These are phyloP conservation scores for Columba livia DNA, from an alignment of 2,113 vertebrate genomes.

Conservation along the genomic window DNA sequence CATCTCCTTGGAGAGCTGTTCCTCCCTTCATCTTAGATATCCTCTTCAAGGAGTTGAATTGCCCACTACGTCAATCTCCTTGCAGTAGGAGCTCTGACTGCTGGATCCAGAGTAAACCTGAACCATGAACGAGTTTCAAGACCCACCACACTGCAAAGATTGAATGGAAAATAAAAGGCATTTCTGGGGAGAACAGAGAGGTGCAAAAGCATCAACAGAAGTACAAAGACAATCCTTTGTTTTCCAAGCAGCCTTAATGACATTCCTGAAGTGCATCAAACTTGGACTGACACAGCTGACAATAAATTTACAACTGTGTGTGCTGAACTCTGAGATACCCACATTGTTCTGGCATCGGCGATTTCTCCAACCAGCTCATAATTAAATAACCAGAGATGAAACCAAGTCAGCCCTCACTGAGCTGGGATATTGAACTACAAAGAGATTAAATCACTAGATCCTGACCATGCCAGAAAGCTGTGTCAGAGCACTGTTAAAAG, in stretches of 20 bases:
- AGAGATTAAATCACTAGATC: too few species aligned
- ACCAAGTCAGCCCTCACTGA: too few species aligned
- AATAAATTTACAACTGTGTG: too few species aligned
- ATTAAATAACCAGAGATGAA: too few species aligned
- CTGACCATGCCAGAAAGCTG: not conserved
- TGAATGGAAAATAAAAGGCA: fast-evolving
- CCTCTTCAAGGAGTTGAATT: not conserved
- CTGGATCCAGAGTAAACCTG: not conserved
- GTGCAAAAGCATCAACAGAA: not conserved
- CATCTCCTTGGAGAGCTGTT: not conserved
- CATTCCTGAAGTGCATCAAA: not conserved
- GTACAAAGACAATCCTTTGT: fast-evolving
- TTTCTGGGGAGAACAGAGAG: not conserved
- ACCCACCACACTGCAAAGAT: not conserved
- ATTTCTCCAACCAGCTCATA: too few species aligned
- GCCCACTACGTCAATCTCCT: not conserved
- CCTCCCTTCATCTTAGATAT: not conserved
- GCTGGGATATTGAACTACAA: too few species aligned
- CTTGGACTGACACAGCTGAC: fast-evolving
- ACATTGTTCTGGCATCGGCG: too few species aligned
- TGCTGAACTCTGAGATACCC: too few species aligned
- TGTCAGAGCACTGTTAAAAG: not conserved
- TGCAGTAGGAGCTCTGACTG: not conserved
- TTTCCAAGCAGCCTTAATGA: not conserved
- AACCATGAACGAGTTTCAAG: fast-evolving